Percentiles rank a stretch among this genome's conserved stretches.
Conservation (phyloP, 2,113 vertebrate genomes). For the Chloebia gouldiae region DNA sequence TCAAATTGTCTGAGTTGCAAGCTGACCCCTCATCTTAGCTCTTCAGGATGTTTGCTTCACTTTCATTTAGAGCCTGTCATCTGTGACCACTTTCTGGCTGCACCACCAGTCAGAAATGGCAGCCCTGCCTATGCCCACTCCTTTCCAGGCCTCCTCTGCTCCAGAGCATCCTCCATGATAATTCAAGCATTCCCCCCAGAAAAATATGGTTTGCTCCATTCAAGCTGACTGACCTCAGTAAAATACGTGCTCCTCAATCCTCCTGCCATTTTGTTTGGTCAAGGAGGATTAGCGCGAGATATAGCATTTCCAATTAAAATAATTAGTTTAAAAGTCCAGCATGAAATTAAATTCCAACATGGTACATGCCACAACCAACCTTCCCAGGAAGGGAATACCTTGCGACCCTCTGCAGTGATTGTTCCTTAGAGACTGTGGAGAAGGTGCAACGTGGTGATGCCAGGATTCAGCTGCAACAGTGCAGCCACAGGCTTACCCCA, state of each 20-base stretch:
- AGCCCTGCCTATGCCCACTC: rapidly evolving
- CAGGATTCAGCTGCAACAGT: not conserved
- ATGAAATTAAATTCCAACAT: not conserved
- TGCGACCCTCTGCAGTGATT: not conserved
- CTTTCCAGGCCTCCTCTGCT: not conserved
- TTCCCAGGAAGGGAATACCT: not conserved
- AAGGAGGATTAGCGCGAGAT: rapidly evolving
- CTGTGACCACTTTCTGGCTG: not conserved
- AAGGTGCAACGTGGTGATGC: not conserved
- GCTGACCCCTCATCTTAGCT: not conserved
- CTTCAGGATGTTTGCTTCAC: not conserved
- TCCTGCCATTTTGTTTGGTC: rapidly evolving
- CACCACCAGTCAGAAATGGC: not conserved
- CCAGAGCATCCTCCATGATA: not conserved
- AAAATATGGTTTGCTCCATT: not conserved
- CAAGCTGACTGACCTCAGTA: not conserved
- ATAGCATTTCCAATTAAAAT: not conserved
- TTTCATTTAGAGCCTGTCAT: not conserved
- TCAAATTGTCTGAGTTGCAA: not conserved
- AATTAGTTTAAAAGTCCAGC: not conserved
- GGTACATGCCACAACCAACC: not conserved
- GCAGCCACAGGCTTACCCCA: not conserved
- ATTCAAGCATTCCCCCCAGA: not conserved
- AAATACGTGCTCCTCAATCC: not conserved
- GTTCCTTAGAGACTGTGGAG: not conserved